Percentiles rank a stretch among this genome's conserved stretches.
phyloP scores from a whole-genome alignment of 2,797 vertebrate species.

The Hemibagrus guttatus region DNA sequence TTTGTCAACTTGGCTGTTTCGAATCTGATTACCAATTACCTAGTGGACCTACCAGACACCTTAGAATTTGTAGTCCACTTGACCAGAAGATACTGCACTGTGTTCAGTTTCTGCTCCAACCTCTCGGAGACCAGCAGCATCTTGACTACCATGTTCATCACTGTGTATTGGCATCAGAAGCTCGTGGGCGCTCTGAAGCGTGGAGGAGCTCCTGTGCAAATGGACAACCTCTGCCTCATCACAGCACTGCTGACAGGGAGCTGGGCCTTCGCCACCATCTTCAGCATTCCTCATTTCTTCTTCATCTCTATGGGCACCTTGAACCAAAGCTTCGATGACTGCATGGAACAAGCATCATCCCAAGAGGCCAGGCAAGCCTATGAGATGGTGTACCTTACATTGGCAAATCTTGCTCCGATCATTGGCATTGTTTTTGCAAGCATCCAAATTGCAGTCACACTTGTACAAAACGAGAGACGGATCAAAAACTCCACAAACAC shows the following conservation, averaged over 20 bases:
- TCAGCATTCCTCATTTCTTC: constrained; percentile 72
- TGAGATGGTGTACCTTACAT: constrained; percentile 66
- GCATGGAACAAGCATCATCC: constrained; percentile 62
- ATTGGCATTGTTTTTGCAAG: constrained; percentile 68
- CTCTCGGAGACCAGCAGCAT: constrained; percentile 78
- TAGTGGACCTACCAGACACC: constrained; percentile 70
- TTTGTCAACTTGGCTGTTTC: constrained; percentile 78
- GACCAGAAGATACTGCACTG: too few relatives aligned
- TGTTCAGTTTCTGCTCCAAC: too few relatives aligned
- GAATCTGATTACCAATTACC: constrained; percentile 78
- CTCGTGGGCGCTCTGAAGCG: constrained; percentile 74
- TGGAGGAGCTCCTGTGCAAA: constrained; percentile 65
- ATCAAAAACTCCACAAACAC: constrained; percentile 52
- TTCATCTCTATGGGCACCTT: constrained; percentile 49
- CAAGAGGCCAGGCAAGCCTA: constrained; percentile 54
- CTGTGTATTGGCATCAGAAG: constrained; percentile 79
- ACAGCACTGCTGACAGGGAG: constrained; percentile 58
- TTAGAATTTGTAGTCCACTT: too few relatives aligned
- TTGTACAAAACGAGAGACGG: constrained; percentile 66
- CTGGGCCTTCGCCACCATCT: constrained; percentile 63
- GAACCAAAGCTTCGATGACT: constrained; percentile 58
- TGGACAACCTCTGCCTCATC: constrained; percentile 71
- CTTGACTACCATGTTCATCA: constrained; percentile 78
- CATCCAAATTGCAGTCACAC: constrained; percentile 69
- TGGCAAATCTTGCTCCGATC: constrained; percentile 72